Conservation (phyloP, 2,797 vertebrate genomes). For the Xiphorhynchus erythropygius region DNA sequence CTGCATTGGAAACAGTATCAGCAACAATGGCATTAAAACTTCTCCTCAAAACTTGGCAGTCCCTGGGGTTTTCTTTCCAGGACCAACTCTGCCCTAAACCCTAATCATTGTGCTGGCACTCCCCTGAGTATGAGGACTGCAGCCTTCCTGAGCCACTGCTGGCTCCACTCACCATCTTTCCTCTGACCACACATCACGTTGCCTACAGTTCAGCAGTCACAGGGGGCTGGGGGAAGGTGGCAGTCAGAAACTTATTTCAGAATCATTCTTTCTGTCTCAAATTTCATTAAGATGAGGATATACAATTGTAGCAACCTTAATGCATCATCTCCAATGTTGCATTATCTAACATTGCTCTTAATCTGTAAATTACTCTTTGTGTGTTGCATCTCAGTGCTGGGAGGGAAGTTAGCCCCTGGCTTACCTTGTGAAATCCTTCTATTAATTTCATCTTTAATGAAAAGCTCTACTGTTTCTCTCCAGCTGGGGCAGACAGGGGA, state of each 20-base stretch:
- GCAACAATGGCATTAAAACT: not conserved
- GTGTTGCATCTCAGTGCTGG: not conserved
- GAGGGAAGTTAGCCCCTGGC: not conserved
- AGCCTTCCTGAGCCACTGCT: fast-evolving
- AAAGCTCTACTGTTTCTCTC: not conserved
- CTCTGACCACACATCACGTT: not conserved
- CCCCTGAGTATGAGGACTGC: not conserved
- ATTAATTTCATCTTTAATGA: not conserved
- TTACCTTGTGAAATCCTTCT: not conserved
- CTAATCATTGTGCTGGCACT: not conserved
- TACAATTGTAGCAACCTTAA: not conserved
- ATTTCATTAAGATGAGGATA: not conserved
- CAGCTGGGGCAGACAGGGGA: not conserved
- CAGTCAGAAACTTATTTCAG: not conserved
- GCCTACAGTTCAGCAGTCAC: not conserved
- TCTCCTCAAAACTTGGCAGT: not conserved
- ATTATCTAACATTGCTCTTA: not conserved
- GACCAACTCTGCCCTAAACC: not conserved
- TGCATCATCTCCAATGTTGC: not conserved
- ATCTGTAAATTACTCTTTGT: not conserved
- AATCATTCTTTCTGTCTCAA: not conserved
- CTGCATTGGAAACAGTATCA: not conserved
- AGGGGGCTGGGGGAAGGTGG: not conserved
- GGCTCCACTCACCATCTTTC: not conserved
- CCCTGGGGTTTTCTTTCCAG: not conserved